phyloP scores from a whole-genome alignment of 2,797 vertebrate species.

The Chiroxiphia lanceolata region DNA sequence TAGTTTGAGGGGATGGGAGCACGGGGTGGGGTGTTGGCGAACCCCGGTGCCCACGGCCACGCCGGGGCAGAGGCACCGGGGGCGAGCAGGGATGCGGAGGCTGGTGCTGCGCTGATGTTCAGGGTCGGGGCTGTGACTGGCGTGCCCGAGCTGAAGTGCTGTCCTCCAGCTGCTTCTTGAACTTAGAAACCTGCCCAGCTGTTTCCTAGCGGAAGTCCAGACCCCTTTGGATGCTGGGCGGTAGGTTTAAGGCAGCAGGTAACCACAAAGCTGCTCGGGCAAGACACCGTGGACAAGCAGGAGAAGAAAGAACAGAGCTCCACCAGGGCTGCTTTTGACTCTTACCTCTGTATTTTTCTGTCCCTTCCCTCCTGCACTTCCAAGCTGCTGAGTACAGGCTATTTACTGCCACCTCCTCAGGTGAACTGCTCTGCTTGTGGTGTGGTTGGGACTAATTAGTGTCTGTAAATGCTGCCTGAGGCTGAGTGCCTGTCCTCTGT shows the following conservation, averaged over 20 bases:
- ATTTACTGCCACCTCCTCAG: background rate
- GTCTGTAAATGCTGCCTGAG: background rate
- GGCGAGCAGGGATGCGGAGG: background rate
- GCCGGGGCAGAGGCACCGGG: no score
- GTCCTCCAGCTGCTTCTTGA: background rate
- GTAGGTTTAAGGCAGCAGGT: background rate
- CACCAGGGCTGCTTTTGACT: background rate
- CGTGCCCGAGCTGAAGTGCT: background rate
- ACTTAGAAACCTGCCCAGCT: background rate
- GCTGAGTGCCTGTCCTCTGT: background rate
- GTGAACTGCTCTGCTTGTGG: background rate
- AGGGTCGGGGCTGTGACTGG: background rate
- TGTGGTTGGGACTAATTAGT: no score
- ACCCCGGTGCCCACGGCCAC: no score
- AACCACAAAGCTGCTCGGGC: background rate
- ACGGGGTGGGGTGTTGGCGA: background rate
- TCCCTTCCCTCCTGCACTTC: background rate
- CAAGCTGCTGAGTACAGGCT: background rate
- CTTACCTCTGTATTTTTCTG: background rate
- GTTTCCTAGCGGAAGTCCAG: background rate
- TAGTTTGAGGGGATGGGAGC: background rate
- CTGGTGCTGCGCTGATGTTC: background rate
- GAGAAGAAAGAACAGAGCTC: background rate
- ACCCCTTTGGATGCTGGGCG: background rate
- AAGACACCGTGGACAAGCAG: rapidly evolving